phyloP scores from a whole-genome alignment of 1,140 invertebrate species.

The Lethocerus indicus region DNA sequence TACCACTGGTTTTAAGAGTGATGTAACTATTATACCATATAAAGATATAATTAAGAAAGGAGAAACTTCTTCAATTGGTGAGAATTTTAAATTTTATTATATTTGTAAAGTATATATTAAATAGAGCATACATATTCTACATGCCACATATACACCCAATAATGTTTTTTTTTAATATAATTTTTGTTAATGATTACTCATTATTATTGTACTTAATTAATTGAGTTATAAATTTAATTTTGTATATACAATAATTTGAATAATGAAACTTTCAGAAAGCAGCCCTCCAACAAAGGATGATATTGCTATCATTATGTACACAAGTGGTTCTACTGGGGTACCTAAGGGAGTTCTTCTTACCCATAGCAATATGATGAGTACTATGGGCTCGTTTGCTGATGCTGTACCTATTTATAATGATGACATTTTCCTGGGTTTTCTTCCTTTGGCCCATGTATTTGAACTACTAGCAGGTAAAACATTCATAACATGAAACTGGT shows the following conservation, averaged over 20 bases:
- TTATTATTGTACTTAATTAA: too few species aligned
- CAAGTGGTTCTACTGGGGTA: slow-evolving; percentile 81
- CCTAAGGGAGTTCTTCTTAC: slow-evolving; percentile 76
- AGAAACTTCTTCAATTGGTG: slow-evolving; percentile 24
- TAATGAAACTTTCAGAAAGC: slow-evolving; percentile 23
- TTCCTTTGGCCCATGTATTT: slow-evolving; percentile 94
- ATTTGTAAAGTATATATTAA: too few species aligned
- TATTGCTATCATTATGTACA: slow-evolving; percentile 91
- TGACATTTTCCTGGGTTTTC: slow-evolving; percentile 85
- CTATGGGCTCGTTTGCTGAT: slow-evolving; percentile 74
- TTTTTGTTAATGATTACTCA: too few species aligned
- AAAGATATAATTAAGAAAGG: slow-evolving; percentile 32
- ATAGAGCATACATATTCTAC: too few species aligned
- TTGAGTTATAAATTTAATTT: too few species aligned
- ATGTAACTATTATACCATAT: slow-evolving; percentile 45
- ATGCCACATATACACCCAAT: too few species aligned
- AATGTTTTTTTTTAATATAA: too few species aligned
- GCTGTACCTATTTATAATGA: slow-evolving; percentile 45
- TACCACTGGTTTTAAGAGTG: slow-evolving; percentile 43
- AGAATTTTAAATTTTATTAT: slow-evolving; percentile 15
- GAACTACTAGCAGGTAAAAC: slow-evolving; percentile 67
- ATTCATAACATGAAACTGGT: too few species aligned
- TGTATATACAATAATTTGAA: too few species aligned
- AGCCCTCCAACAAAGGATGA: slow-evolving; percentile 48
- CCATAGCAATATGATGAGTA: slow-evolving; percentile 79